A percentile compares a stretch with the other conserved stretches of the same genome.
These are phyloP conservation scores for Gryllus longicercus DNA, from an alignment of 2,888 invertebrate genomes.

Conservation along the genomic window DNA sequence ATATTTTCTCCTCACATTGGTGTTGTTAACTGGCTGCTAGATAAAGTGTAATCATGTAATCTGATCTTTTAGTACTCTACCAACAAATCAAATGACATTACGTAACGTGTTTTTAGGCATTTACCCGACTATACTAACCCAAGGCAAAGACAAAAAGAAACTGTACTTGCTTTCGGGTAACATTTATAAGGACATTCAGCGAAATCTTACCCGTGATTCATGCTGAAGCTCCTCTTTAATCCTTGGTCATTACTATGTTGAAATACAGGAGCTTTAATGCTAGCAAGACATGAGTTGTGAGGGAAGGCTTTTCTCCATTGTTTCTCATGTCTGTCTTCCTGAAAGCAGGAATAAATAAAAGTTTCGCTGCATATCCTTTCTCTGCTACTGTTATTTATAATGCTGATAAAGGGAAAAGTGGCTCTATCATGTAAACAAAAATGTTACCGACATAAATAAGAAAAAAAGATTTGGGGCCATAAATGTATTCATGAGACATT, in stretches of 20 bases:
- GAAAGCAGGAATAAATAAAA: conserved; percentile 1
- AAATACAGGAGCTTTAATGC: not conserved
- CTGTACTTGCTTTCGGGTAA: not conserved
- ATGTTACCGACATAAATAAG: too few relatives aligned
- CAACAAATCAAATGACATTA: not conserved
- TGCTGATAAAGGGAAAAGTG: not conserved
- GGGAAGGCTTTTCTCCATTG: not conserved
- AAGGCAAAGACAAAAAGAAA: not conserved
- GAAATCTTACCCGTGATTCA: not conserved
- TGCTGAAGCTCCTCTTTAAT: not conserved
- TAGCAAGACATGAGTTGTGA: not conserved
- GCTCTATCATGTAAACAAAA: not conserved
- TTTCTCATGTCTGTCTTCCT: conserved; percentile 17
- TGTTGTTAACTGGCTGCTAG: conserved; percentile 17
- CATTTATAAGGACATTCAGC: not conserved
- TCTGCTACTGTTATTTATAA: conserved; percentile 1
- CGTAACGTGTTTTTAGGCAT: not conserved
- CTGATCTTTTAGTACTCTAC: conserved; percentile 1
- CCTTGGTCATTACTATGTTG: not conserved
- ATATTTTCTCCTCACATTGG: conserved; percentile 10
- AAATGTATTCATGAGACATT: too few relatives aligned
- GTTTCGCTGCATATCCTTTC: not conserved
- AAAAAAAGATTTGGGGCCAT: not conserved
- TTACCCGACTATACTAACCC: not conserved
- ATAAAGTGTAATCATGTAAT: not conserved